A percentile compares a stretch with the other conserved stretches of the same genome.
Conservation (phyloP, 2,888 invertebrate species). For the Unio pictorum region DNA sequence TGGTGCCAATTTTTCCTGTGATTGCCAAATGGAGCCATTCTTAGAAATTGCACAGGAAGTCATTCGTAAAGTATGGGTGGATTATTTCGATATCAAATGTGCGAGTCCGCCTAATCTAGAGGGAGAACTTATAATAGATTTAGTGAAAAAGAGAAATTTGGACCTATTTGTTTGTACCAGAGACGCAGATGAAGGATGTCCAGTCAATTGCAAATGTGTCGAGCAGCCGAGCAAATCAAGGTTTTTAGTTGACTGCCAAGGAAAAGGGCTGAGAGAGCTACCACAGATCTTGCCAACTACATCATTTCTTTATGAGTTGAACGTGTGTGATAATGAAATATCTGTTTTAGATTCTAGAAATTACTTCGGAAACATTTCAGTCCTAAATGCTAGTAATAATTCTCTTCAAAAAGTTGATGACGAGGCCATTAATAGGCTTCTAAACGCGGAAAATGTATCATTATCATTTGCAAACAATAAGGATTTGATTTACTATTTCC, state of each 20-base stretch:
- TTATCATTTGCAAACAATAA: no score
- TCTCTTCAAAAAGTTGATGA: no score
- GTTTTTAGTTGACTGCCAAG: constrained; percentile 5
- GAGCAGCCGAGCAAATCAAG: not conserved
- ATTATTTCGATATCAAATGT: constrained; percentile 10
- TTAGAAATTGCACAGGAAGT: not conserved
- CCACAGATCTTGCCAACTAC: not conserved
- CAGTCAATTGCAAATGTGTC: constrained; percentile 1
- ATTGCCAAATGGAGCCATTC: constrained; percentile 11
- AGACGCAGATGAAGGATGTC: not conserved
- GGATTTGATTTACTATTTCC: not conserved
- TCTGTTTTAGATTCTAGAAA: not conserved
- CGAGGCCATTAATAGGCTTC: not conserved
- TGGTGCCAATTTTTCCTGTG: constrained; percentile 7
- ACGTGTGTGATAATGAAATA: constrained; percentile 5
- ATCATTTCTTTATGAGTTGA: not conserved
- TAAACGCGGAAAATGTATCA: no score
- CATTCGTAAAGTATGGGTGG: constrained; percentile 1
- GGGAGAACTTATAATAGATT: not conserved
- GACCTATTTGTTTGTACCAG: constrained; percentile 4
- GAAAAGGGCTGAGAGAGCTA: not conserved
- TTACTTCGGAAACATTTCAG: not conserved
- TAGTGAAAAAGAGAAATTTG: not conserved
- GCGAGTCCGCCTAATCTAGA: not conserved
- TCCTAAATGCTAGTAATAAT: not conserved